Conservation (phyloP, 1,140 invertebrate species). For the Calosoma granatense region DNA sequence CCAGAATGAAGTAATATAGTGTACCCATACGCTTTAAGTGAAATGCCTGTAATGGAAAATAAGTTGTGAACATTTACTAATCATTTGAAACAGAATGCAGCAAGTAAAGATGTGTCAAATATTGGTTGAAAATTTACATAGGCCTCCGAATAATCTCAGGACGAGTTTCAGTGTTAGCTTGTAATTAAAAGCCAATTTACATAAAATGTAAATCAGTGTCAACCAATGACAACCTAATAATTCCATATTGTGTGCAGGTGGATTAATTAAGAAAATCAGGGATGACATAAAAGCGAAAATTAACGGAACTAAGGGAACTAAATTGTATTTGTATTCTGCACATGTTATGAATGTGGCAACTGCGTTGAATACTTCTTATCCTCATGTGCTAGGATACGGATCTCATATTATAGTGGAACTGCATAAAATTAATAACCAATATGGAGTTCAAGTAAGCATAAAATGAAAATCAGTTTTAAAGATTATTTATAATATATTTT, state of each 20-base stretch:
- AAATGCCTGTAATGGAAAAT: background rate
- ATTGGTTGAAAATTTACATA: background rate
- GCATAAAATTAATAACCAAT: constrained; percentile 14
- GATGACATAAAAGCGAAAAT: background rate
- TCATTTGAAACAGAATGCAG: background rate
- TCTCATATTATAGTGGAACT: constrained; percentile 31
- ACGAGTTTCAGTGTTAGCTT: no score
- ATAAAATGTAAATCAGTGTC: background rate
- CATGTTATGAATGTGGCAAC: background rate
- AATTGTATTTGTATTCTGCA: background rate
- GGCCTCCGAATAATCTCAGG: background rate
- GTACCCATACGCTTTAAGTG: background rate
- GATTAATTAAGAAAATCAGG: background rate
- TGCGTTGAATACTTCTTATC: constrained; percentile 7
- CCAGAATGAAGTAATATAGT: background rate
- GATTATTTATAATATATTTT: background rate
- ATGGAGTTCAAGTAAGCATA: constrained; percentile 11
- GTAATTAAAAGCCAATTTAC: background rate
- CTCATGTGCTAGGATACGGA: constrained; percentile 42
- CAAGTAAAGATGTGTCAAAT: background rate
- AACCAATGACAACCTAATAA: background rate
- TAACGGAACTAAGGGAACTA: background rate
- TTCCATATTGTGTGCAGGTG: constrained; percentile 4
- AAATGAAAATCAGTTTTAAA: background rate
- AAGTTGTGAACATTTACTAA: background rate